phyloP scores from a whole-genome alignment of 1,140 invertebrate genomes.

The Neuroterus valhalla region DNA sequence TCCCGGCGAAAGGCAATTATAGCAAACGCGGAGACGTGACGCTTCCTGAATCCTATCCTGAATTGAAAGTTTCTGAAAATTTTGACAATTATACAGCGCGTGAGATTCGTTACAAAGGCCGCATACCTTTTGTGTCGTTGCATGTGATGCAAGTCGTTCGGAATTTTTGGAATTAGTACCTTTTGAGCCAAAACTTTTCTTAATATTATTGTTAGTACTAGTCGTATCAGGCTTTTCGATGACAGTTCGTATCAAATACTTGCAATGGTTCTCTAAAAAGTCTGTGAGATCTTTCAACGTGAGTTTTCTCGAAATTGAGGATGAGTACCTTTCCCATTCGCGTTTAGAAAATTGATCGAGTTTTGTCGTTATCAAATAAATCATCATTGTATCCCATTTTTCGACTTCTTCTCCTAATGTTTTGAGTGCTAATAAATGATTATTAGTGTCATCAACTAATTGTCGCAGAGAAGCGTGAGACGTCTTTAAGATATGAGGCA shows the following conservation, averaged over 20 bases:
- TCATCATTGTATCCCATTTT: slow-evolving; percentile 43
- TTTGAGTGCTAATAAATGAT: slow-evolving; percentile 40
- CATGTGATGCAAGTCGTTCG: not conserved
- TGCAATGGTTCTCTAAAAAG: slow-evolving; percentile 34
- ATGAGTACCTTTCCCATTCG: slow-evolving; percentile 47
- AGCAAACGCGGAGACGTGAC: slow-evolving; percentile 21
- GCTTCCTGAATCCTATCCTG: not conserved
- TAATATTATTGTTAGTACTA: not conserved
- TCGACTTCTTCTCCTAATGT: slow-evolving; percentile 36
- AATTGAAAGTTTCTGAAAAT: not conserved
- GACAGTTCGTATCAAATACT: slow-evolving; percentile 26
- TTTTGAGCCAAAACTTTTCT: not conserved
- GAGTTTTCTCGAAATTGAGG: not conserved
- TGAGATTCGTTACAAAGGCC: not conserved
- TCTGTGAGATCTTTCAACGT: not conserved
- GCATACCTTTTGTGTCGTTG: not conserved
- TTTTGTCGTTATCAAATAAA: slow-evolving; percentile 44
- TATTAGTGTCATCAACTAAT: slow-evolving; percentile 42
- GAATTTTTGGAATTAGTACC: not conserved
- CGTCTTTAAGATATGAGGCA: slow-evolving; percentile 34
- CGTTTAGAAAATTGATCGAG: too few species aligned
- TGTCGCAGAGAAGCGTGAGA: slow-evolving; percentile 35
- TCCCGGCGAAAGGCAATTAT: slow-evolving; percentile 7
- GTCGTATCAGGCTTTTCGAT: not conserved
- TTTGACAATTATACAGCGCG: slow-evolving; percentile 16